Evolutionary conservation across 2,888 invertebrate species (phyloP).

Genomic region (Eueremaeus valkanovi): DNA sequence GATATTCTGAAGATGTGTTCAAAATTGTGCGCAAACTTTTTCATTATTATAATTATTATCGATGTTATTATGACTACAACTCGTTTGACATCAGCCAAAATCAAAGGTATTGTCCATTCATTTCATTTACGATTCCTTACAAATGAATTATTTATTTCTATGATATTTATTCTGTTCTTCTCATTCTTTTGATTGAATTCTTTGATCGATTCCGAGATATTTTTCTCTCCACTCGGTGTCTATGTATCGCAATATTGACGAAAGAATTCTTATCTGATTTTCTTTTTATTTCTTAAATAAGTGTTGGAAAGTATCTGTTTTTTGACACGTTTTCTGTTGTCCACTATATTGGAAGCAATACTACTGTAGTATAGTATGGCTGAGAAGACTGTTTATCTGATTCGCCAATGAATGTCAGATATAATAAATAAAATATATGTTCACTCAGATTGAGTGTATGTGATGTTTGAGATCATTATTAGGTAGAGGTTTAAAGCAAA

Average conservation of each 20-base stretch:
- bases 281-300: too few relatives aligned
- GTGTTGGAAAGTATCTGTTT: too few relatives aligned
- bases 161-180: neutral
- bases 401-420: slow-evolving; percentile 6
- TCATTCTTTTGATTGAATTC: neutral
- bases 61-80: neutral
- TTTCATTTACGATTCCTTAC: neutral
- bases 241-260: too few relatives aligned
- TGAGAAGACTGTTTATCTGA: neutral
- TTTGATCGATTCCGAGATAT: neutral
- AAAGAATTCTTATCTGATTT: too few relatives aligned
- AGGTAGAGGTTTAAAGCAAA: too few relatives aligned
- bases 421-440: neutral
- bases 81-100: neutral
- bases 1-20: neutral
- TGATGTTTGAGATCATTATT: slow-evolving; percentile 6
- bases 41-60: neutral
- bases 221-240: too few relatives aligned
- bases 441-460: neutral
- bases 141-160: neutral
- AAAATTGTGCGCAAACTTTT: slow-evolving; percentile 2
- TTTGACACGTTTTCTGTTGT: too few relatives aligned
- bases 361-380: too few relatives aligned
- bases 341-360: too few relatives aligned
- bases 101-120: neutral